Evolutionary conservation across 2,797 vertebrate species (phyloP), one percentile per base, ranked within the genome.

Genomic region (Eulemur mongoz): DNA sequence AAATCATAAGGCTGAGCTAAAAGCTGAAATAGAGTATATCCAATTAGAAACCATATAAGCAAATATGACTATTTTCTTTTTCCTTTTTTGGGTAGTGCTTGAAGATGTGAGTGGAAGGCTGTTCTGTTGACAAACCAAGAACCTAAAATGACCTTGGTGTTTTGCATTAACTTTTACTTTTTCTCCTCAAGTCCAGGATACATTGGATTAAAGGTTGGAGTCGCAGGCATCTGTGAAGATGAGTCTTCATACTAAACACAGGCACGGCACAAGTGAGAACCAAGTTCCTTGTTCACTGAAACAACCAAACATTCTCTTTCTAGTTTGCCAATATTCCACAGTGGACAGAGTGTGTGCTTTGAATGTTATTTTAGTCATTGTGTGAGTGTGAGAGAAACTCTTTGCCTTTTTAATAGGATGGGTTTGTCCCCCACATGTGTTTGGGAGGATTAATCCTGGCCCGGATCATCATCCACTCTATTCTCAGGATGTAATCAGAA

Each of bases 1-100:
- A 97, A 92, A 90, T 91, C 23, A 79, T n/a, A 54, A 94, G 43
- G 14, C 30, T 30, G 65, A 96, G 52, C 72, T 95, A 23, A 96
- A 91, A 80, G 45, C 43, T 84, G 52, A 89, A 86, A 90, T 57
- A 50, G 81, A 45, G 20, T 48, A 1, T 69, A 38, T 11, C 18
- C 52, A 85, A 4, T 75, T 88, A 94, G 43, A 72, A 72, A 57
- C 75, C 84, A 65, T 35, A 63, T 5, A 89, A 81, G 35, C 40
- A 75, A 61, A 43, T 32, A 65, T 2, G 61, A 50, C 80, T 48
- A 45, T n/a, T 59, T 2, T 38, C 4, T 50, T 43, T 65, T 35
- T n/a, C 11, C 4, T 20, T 38, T 25, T 57, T 45, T 48, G n/a
- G 4, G 9, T 48, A 12, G 4, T 72, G 8, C 30, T 83, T 61